Conservation (phyloP, 2,797 vertebrate species). For the Heterohyrax brucei region DNA sequence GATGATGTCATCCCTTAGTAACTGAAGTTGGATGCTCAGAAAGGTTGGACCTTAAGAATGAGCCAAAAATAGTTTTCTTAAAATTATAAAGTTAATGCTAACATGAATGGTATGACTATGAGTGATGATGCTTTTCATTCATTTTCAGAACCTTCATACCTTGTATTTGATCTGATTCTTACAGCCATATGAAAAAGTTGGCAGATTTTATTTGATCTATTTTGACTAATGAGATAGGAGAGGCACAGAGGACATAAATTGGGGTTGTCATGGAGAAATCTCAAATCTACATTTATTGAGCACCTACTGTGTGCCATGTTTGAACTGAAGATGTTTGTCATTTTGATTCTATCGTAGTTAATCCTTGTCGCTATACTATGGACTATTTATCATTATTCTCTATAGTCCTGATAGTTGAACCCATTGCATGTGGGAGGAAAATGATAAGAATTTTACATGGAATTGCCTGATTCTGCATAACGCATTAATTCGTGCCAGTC, state of each 20-base stretch:
- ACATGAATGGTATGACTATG: background rate
- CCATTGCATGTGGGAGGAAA: background rate
- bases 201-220: constrained; percentile 38
- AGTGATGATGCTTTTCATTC: constrained; percentile 38
- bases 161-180: constrained; percentile 36
- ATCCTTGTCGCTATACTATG: background rate
- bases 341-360: background rate
- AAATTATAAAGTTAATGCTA: constrained; percentile 25
- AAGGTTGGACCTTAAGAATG: constrained; percentile 1
- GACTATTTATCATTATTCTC: background rate
- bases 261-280: background rate
- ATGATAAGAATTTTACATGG: background rate
- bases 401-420: constrained; percentile 1
- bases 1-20: constrained; percentile 7
- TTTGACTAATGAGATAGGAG: constrained; percentile 59
- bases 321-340: background rate
- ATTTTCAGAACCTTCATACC: background rate
- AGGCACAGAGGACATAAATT: background rate
- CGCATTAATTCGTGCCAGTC: background rate
- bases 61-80: constrained; percentile 54
- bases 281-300: background rate
- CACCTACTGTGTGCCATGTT: background rate
- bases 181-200: constrained; percentile 8
- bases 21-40: constrained; percentile 44
- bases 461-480: background rate